These are phyloP conservation scores for Aphaenogaster floridana DNA, from an alignment of 1,140 invertebrate genomes.

Conservation along the genomic window DNA sequence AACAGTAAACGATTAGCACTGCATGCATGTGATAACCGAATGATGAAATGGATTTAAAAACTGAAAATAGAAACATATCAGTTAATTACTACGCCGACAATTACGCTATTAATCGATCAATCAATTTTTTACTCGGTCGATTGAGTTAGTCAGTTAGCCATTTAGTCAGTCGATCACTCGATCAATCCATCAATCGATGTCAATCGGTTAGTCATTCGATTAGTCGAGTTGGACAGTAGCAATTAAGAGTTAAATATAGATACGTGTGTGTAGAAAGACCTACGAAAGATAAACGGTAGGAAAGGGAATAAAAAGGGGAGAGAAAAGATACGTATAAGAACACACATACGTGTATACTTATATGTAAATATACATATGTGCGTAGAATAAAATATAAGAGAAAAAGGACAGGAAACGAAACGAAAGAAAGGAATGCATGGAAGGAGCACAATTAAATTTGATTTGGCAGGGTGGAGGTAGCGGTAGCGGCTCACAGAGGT, in stretches of 20 bases:
- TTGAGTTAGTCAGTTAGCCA: conserved; percentile 44
- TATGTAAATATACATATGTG: conserved; percentile 51
- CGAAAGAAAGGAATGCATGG: conserved; percentile 78
- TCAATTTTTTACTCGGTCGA: conserved; percentile 31
- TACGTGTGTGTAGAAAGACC: conserved; percentile 39
- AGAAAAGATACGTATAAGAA: conserved; percentile 53
- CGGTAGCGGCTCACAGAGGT: conserved; percentile 83
- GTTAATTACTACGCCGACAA: background rate
- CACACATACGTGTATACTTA: conserved; percentile 57
- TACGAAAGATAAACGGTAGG: conserved; percentile 52
- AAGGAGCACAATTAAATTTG: conserved; percentile 85
- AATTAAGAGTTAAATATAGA: conserved; percentile 57
- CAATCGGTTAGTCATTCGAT: conserved; percentile 43
- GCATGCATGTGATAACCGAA: conserved; percentile 65
- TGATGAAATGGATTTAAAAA: conserved; percentile 62
- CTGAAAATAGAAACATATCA: conserved; percentile 48
- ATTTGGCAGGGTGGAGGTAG: conserved; percentile 85
- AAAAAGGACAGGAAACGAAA: conserved; percentile 70
- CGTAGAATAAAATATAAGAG: conserved; percentile 67
- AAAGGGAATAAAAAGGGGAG: conserved; percentile 51
- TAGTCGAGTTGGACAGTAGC: conserved; percentile 46
- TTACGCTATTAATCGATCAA: conserved; percentile 34
- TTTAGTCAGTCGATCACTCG: conserved; percentile 33
- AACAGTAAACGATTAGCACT: conserved; percentile 77
- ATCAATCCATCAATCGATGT: conserved; percentile 37